Conservation (phyloP, 2,888 invertebrate species). For the Lamellibrachia satsuma region DNA sequence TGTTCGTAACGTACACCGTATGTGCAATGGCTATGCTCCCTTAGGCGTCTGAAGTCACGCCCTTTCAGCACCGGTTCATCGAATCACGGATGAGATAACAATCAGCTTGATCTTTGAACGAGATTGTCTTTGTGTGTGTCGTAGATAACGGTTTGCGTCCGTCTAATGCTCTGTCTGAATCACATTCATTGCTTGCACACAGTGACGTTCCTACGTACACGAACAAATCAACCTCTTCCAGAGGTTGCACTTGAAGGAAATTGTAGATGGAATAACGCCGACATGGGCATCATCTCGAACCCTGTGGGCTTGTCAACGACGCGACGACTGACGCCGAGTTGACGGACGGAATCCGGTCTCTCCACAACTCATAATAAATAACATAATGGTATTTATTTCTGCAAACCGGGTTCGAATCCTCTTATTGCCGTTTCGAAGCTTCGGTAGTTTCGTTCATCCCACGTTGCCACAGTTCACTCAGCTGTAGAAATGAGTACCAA, state of each 20-base stretch:
- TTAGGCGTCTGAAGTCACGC: not conserved
- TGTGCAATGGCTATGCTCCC: too few species aligned
- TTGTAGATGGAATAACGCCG: not conserved
- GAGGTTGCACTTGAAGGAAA: not conserved
- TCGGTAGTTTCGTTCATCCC: too few species aligned
- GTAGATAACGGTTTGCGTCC: not conserved
- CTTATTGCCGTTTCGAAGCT: too few species aligned
- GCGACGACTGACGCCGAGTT: not conserved
- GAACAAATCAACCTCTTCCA: not conserved
- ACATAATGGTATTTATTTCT: too few species aligned
- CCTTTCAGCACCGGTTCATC: not conserved
- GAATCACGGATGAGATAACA: not conserved
- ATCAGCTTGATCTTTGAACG: not conserved
- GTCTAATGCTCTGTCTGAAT: not conserved
- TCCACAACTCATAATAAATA: too few species aligned
- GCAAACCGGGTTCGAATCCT: too few species aligned
- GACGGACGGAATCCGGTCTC: not conserved
- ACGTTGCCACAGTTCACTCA: too few species aligned
- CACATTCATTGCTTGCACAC: too few species aligned
- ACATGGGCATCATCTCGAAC: not conserved
- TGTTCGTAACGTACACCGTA: too few species aligned
- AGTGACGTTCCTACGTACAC: not conserved
- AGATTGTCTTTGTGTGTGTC: not conserved
- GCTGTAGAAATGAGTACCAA: too few species aligned
- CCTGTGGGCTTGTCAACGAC: not conserved